A percentile compares a stretch with the other conserved stretches of the same genome.
phyloP scores from a whole-genome alignment of 2,888 invertebrate genomes.

The Priocnemis perturbator region DNA sequence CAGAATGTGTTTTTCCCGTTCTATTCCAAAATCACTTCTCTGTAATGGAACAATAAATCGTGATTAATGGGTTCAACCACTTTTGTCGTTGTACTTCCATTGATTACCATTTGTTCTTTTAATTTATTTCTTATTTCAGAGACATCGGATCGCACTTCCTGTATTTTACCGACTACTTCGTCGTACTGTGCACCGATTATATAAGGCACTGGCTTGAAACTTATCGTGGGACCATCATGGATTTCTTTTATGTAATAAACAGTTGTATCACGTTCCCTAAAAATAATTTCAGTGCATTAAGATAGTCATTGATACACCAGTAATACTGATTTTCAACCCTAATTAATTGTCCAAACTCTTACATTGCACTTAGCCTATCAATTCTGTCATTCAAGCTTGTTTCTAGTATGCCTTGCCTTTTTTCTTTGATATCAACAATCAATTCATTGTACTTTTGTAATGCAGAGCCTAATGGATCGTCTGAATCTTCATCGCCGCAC shows the following conservation, averaged over 20 bases:
- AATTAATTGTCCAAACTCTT: constrained; percentile 23
- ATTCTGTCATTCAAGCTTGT: constrained; percentile 21
- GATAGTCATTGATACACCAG: background rate
- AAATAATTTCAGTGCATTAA: constrained; percentile 22
- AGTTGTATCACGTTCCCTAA: constrained; percentile 59
- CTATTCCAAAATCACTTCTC: constrained; percentile 58
- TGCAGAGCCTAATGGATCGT: constrained; percentile 44
- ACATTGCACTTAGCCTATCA: constrained; percentile 44
- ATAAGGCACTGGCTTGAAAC: constrained; percentile 56
- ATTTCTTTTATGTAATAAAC: constrained; percentile 55
- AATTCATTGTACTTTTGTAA: constrained; percentile 60
- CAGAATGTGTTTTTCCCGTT: constrained; percentile 63
- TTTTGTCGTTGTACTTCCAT: constrained; percentile 12
- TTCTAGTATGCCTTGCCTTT: constrained; percentile 53
- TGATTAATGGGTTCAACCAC: background rate
- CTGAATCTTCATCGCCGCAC: constrained; percentile 37
- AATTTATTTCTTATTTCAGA: constrained; percentile 60
- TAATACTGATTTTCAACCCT: too few species aligned
- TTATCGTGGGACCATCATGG: constrained; percentile 58
- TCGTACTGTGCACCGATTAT: constrained; percentile 52
- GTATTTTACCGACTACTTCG: constrained; percentile 48
- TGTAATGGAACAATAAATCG: constrained; percentile 44
- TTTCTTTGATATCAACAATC: constrained; percentile 53
- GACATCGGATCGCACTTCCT: constrained; percentile 56
- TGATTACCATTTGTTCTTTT: constrained; percentile 64